phyloP scores from a whole-genome alignment of 2,113 vertebrate species.

The Ondatra zibethicus region DNA sequence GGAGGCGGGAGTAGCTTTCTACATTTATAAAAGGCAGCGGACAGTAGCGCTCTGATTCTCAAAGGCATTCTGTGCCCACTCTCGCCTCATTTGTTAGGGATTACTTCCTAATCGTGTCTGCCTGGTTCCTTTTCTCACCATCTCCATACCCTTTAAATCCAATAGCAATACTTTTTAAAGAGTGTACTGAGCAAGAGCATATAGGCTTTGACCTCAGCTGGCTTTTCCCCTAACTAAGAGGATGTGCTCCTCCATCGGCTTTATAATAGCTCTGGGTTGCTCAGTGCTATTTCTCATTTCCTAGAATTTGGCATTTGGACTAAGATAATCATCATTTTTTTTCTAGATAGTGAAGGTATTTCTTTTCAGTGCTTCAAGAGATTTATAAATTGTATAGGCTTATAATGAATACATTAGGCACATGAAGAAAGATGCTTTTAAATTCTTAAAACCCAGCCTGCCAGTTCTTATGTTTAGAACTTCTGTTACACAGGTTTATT shows the following conservation, averaged over 20 bases:
- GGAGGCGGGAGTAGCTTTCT: not conserved
- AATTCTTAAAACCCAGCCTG: constrained; percentile 50
- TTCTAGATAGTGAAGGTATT: constrained; percentile 17
- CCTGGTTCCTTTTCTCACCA: not conserved
- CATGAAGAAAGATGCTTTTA: constrained; percentile 49
- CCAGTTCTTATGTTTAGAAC: constrained; percentile 45
- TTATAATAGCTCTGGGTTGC: not conserved
- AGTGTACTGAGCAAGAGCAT: constrained; percentile 15
- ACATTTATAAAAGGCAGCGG: not conserved
- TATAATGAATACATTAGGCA: not conserved
- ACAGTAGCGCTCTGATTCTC: not conserved
- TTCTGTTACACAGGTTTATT: constrained; percentile 67
- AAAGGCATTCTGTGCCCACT: not conserved
- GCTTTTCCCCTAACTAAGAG: not conserved
- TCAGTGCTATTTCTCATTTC: constrained; percentile 41
- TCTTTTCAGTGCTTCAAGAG: constrained; percentile 24
- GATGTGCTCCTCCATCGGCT: not conserved
- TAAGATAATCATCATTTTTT: constrained; percentile 8
- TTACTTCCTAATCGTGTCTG: not conserved
- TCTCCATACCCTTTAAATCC: constrained; percentile 16
- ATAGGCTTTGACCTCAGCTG: not conserved
- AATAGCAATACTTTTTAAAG: not conserved
- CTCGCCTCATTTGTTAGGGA: not conserved
- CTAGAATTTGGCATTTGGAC: constrained; percentile 39
- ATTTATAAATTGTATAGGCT: not conserved